Conservation (phyloP, 2,113 vertebrate species). For the Python bivittatus region DNA sequence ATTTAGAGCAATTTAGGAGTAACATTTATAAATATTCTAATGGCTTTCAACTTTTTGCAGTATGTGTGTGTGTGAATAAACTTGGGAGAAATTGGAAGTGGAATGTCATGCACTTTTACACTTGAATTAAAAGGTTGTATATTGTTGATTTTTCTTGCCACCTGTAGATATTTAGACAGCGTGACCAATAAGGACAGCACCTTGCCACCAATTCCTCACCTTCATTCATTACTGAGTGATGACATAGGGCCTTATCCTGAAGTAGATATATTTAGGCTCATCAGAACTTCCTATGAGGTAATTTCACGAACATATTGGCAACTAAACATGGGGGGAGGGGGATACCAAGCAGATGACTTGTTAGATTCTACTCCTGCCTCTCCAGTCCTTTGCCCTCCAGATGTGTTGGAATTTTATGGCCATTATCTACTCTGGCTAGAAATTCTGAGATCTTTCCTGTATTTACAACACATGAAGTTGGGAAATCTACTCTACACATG, state of each 20-base stretch:
- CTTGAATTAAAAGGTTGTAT: neutral
- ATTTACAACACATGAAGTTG: neutral
- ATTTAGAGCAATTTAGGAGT: neutral
- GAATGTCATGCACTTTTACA: neutral
- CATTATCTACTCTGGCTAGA: neutral
- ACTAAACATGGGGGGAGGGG: neutral
- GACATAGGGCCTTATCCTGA: constrained; percentile 92
- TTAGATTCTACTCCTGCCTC: neutral
- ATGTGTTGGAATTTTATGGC: neutral
- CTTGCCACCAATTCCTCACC: constrained; percentile 93
- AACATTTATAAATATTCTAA: neutral
- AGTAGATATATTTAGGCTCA: constrained; percentile 96
- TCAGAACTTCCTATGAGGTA: constrained; percentile 94
- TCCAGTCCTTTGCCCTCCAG: neutral
- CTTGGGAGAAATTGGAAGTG: neutral
- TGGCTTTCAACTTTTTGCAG: neutral
- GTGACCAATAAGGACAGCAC: constrained; percentile 98
- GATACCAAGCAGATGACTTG: neutral
- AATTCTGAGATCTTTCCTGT: neutral
- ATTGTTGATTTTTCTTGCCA: neutral
- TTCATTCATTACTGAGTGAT: constrained; percentile 94
- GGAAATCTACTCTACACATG: neutral
- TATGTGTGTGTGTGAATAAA: neutral
- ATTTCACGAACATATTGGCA: neutral
- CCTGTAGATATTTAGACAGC: constrained; percentile 90